phyloP scores from a whole-genome alignment of 2,888 invertebrate species.

The Sesia bembeciformis region DNA sequence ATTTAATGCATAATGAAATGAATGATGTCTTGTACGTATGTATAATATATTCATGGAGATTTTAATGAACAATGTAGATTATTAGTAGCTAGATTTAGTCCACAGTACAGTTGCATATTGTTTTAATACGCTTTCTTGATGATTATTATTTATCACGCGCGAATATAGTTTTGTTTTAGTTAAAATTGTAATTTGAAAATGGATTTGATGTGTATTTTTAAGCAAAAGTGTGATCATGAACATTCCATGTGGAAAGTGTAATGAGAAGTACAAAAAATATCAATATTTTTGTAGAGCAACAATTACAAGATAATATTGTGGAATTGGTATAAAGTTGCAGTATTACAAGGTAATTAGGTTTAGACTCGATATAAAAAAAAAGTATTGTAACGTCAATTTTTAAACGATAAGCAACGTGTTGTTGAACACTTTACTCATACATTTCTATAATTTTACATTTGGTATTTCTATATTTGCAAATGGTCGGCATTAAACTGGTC shows the following conservation, averaged over 20 bases:
- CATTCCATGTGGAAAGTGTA: slow-evolving; percentile 68
- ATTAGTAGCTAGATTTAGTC: slow-evolving; percentile 38
- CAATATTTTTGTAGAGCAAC: slow-evolving; percentile 66
- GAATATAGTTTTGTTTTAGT: slow-evolving; percentile 33
- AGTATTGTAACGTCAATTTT: slow-evolving; percentile 40
- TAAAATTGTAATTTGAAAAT: slow-evolving; percentile 28
- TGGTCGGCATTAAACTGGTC: too few relatives aligned
- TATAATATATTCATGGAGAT: slow-evolving; percentile 48
- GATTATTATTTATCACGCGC: slow-evolving; percentile 49
- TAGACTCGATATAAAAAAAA: slow-evolving; percentile 28
- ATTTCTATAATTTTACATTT: slow-evolving; percentile 56
- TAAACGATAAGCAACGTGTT: slow-evolving; percentile 29
- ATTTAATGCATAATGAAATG: too few relatives aligned
- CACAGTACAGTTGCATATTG: slow-evolving; percentile 35
- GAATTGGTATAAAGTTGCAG: slow-evolving; percentile 54
- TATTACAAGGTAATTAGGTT: slow-evolving; percentile 60
- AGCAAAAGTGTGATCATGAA: slow-evolving; percentile 60
- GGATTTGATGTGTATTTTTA: slow-evolving; percentile 47
- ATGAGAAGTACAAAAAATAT: slow-evolving; percentile 70
- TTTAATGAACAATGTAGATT: slow-evolving; percentile 50
- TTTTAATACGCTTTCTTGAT: slow-evolving; percentile 23
- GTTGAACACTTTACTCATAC: slow-evolving; percentile 24
- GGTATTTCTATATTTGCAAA: slow-evolving; percentile 29
- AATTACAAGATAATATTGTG: slow-evolving; percentile 39
- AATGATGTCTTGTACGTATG: slow-evolving; percentile 1